Evolutionary conservation across 2,797 vertebrate genomes (phyloP), one percentile per base, ranked within the genome.

Genomic region (Gallirallus australis): DNA sequence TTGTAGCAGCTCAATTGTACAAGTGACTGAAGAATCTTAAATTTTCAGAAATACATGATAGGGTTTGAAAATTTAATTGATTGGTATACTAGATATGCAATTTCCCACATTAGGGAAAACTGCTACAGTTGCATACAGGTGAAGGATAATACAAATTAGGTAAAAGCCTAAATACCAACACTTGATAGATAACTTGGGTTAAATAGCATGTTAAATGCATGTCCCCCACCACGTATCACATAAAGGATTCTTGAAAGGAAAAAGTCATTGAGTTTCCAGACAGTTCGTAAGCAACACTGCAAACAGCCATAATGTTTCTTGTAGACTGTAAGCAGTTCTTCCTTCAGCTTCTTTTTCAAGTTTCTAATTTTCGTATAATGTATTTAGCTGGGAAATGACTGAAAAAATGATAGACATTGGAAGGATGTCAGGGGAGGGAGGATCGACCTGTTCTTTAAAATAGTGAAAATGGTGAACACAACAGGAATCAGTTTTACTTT

Each of bases 341-440:
- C 40, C 71, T 63, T 80, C 45, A 54, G 63, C 16, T 82, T 87
- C 25, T 18, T 89, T 89, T 57, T 65, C 40, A 87, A 72, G 20
- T 23, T 76, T 61, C 18, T 63, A 7, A 24, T 69, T 91, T 65
- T 76, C n/a, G 39, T 69, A 65, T 69, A 85, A 54, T 61, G 76
- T 37, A 12, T 89, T 82, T 72, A 61, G 31, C 69, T 69, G 52
- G 40, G 18, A 84, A 89, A 23, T 76, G 54, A 71, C 54, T 48
- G 18, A 28, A 80, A 80, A 77, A 47, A 31, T 33, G 7, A 60
- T 14, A 37, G 7, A 57, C 12, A 72, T 16, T 33, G 40, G 37
- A 78, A 93, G 35, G 66, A 64, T 64, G 54, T 31, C 0, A 3
- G 8, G 17, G 23, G 20, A 31, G 42, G 27, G 24, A 50, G 11